These are phyloP conservation scores for Dilophus febrilis DNA, from an alignment of 2,888 invertebrate genomes.

Conservation along the genomic window DNA sequence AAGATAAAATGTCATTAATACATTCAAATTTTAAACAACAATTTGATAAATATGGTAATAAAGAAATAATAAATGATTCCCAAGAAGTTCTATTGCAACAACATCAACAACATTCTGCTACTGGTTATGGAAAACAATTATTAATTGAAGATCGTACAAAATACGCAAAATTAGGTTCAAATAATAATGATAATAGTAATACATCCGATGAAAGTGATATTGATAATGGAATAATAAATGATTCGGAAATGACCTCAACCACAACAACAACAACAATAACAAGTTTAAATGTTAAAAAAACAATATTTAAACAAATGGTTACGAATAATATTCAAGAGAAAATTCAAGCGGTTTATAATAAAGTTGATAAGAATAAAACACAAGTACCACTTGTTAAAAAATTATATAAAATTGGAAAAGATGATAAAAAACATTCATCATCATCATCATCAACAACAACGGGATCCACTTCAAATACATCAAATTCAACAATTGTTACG, in stretches of 20 bases:
- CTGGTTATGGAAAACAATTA: conserved; percentile 22
- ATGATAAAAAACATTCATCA: conserved; percentile 16
- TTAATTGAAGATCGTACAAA: conserved; percentile 56
- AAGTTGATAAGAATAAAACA: conserved; percentile 30
- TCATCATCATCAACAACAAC: too few species aligned
- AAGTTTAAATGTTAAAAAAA: too few species aligned
- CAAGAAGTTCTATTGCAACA: too few species aligned
- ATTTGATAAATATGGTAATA: too few species aligned
- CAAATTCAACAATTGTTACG: conserved; percentile 10
- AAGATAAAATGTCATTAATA: too few species aligned
- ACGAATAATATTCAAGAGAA: conserved; percentile 37
- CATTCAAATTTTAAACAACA: too few species aligned
- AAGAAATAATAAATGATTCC: too few species aligned
- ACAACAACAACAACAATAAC: conserved; percentile 23
- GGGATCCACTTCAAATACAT: too few species aligned
- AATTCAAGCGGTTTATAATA: conserved; percentile 35
- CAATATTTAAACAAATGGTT: conserved; percentile 24
- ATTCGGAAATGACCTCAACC: conserved; percentile 28
- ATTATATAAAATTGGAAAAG: conserved; percentile 31
- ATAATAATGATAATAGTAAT: too few species aligned
- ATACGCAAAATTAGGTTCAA: conserved; percentile 55
- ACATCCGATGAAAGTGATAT: conserved; percentile 37
- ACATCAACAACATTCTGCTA: too few species aligned
- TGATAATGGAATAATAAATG: too few species aligned
- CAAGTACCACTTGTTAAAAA: conserved; percentile 31